phyloP scores from a whole-genome alignment of 2,113 vertebrate species.

The Megaceryle maxima region DNA sequence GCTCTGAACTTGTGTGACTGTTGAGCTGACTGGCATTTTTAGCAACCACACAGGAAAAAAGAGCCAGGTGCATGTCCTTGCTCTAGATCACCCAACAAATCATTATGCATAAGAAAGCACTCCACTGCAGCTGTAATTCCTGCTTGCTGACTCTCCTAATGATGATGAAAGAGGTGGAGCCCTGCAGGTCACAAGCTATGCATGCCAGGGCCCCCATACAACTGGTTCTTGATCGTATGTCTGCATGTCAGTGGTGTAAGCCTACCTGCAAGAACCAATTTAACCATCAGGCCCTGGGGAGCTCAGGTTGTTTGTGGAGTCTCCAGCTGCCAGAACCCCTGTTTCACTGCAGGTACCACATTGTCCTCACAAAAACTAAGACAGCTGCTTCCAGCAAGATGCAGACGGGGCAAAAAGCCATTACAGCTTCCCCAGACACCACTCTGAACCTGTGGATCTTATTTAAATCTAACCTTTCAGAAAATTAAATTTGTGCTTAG shows the following conservation, averaged over 20 bases:
- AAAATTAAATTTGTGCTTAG: slow-evolving; percentile 19
- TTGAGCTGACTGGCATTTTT: background rate
- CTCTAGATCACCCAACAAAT: background rate
- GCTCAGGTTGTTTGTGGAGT: background rate
- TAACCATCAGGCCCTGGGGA: background rate
- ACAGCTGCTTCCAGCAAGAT: background rate
- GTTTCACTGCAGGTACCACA: background rate
- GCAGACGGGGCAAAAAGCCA: background rate
- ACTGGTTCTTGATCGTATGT: background rate
- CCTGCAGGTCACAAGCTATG: background rate
- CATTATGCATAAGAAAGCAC: fast-evolving
- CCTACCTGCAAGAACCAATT: background rate
- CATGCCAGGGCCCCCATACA: background rate
- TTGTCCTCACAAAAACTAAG: background rate
- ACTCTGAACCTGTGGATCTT: background rate
- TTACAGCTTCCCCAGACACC: background rate
- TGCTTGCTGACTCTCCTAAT: background rate
- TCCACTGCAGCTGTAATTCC: background rate
- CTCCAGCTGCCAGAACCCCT: background rate
- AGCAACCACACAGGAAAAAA: background rate
- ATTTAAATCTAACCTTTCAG: slow-evolving; percentile 13
- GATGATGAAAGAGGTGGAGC: background rate
- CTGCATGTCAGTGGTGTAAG: background rate
- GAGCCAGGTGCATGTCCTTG: background rate
- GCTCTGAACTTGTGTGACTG: background rate